Evolutionary conservation across 2,888 invertebrate species (phyloP), one percentile per base, ranked within the genome.

Genomic region (Cremastinae sp.): DNA sequence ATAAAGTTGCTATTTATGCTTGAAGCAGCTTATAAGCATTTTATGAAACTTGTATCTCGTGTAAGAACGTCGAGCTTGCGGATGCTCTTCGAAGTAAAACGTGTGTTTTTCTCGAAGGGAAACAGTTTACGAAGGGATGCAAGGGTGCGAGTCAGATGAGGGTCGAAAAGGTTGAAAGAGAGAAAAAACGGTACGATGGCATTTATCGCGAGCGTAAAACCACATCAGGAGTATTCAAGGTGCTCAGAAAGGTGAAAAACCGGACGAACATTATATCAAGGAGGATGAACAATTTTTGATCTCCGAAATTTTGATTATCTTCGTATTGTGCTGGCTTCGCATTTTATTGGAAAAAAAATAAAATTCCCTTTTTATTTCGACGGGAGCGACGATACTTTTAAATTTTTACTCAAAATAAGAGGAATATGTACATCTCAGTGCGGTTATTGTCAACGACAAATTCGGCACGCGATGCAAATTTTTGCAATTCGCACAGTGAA

Each of bases 1-100:
- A 80, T 79, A 79, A 81, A 82, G 75, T 81, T 66, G 71, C 75
- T 82, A 79, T 82, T 81, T 79, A 79, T 78, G 69, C 68, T 64
- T 39, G 55, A 62, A 72, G 69, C 75, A 68, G 65, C 78, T 77
- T 61, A 53, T 72, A 75, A 69, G 61, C 68, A 66, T 75, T 70
- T 70, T 75, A 78, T 72, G 77, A 79, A 81, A 81, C 62, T 66
- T 70, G 51, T 45, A 53, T 43, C 35, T 55, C 37, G 5, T 12
- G 14, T 20, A 28, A 45, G 55, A 18, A 66, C 43, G 18, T 43
- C 28, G 53, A 65, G 53, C 41, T 65, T 51, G 53, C 53, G 43
- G 41, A 43, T 41, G 16, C 5, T 9, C 53, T 53, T 1, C 20
- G 10, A 14, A 39, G 22, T 20, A 16, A 51, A 65, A 66, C 45